Conservation (phyloP, 2,797 vertebrate species). For the Aythya fuligula region DNA sequence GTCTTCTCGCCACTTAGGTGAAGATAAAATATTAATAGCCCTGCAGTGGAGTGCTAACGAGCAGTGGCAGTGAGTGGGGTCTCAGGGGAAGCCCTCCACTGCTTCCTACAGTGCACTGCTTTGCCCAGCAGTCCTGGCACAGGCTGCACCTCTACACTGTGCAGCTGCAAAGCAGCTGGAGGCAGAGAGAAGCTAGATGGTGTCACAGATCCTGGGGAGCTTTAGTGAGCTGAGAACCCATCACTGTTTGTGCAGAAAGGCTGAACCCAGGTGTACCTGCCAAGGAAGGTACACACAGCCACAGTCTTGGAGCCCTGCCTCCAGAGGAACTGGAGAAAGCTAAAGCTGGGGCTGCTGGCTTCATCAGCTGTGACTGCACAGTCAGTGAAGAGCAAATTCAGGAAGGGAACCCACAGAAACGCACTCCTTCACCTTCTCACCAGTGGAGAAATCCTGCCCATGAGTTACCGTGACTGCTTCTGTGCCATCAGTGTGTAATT, state of each 20-base stretch:
- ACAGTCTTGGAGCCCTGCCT: neutral
- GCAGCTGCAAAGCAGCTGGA: neutral
- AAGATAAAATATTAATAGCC: neutral
- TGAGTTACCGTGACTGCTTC: neutral
- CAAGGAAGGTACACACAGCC: fast-evolving
- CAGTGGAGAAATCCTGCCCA: neutral
- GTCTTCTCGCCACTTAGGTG: too few relatives aligned
- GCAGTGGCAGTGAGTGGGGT: neutral
- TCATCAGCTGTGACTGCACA: neutral
- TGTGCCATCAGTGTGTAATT: too few relatives aligned
- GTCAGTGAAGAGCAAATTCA: neutral
- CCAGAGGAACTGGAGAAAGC: neutral
- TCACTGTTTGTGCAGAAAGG: neutral
- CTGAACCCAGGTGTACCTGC: neutral
- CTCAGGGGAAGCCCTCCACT: neutral
- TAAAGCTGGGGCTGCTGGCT: neutral
- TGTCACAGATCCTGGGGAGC: fast-evolving
- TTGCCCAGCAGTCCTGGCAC: neutral
- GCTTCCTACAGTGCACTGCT: neutral
- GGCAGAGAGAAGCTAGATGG: neutral
- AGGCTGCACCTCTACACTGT: fast-evolving
- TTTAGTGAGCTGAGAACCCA: neutral
- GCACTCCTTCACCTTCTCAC: neutral
- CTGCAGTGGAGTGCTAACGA: neutral
- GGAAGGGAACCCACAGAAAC: neutral